Percentiles rank a stretch among this genome's conserved stretches.
These are phyloP conservation scores for Pedetes capensis DNA, from an alignment of 2,113 vertebrate species.

Conservation along the genomic window DNA sequence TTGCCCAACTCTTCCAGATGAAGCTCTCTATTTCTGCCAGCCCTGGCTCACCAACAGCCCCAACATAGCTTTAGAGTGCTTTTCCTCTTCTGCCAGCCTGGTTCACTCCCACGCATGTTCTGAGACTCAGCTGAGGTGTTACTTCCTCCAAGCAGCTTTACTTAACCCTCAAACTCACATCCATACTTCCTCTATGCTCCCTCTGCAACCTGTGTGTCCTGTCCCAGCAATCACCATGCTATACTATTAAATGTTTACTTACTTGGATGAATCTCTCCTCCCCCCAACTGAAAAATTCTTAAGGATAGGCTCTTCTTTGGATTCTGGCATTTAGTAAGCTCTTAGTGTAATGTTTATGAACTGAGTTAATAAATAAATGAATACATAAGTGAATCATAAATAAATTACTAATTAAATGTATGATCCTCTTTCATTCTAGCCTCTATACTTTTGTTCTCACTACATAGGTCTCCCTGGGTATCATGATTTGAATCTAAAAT, in stretches of 20 bases:
- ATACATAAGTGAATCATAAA: not conserved
- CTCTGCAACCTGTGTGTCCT: not conserved
- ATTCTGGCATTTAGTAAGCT: not conserved
- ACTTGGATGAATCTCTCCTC: not conserved
- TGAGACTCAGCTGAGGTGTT: conserved; percentile 45
- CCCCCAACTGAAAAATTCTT: not conserved
- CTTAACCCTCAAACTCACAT: conserved; percentile 39
- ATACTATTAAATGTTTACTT: not conserved
- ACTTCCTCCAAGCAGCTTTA: conserved; percentile 53
- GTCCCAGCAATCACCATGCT: not conserved
- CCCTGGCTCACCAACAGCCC: conserved; percentile 26
- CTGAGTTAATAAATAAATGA: not conserved
- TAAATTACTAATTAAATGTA: not conserved
- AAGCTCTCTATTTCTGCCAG: conserved; percentile 50
- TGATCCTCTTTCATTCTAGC: not conserved
- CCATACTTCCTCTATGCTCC: not conserved
- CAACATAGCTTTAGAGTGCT: conserved; percentile 50
- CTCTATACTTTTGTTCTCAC: not conserved
- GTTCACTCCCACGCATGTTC: conserved; percentile 59
- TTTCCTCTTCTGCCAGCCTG: conserved; percentile 34
- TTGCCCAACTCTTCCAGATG: conserved; percentile 20
- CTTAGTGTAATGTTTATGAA: not conserved
- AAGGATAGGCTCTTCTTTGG: not conserved
- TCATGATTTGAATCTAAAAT: too few species aligned
- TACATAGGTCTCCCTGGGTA: not conserved